These are phyloP conservation scores for Microctonus brassicae DNA, from an alignment of 2,888 invertebrate species.

Conservation along the genomic window DNA sequence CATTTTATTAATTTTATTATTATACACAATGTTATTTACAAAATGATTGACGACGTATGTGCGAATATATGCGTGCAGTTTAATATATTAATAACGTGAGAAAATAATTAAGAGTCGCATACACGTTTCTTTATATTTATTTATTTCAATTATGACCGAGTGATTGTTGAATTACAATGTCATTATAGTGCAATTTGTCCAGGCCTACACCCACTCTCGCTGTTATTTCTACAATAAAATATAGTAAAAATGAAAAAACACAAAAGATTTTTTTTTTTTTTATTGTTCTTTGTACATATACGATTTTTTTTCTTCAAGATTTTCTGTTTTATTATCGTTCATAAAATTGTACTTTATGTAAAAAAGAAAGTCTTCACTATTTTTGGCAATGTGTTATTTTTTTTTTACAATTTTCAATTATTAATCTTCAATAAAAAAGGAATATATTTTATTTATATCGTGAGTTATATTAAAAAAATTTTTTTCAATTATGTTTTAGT, in stretches of 20 bases:
- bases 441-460: too few relatives aligned
- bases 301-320: background rate
- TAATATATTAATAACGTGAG: background rate
- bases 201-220: constrained; percentile 14
- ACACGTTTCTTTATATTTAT: constrained; percentile 20
- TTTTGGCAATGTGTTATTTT: too few relatives aligned
- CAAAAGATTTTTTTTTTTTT: too few relatives aligned
- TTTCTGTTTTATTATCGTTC: too few relatives aligned
- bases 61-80: constrained; percentile 1
- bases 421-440: too few relatives aligned
- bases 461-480: too few relatives aligned
- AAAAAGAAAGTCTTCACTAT: too few relatives aligned
- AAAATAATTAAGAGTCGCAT: constrained; percentile 1
- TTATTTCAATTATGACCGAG: constrained; percentile 8
- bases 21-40: constrained; percentile 45
- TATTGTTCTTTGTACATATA: background rate
- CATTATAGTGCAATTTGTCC: background rate
- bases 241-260: background rate
- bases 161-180: background rate
- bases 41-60: constrained; percentile 27
- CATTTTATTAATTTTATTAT: constrained; percentile 68
- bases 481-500: too few relatives aligned
- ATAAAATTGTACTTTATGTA: too few relatives aligned
- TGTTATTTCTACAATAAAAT: background rate
- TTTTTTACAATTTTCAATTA: too few relatives aligned